These are phyloP conservation scores for Scelioninae gen. 2 DNA, from an alignment of 2,888 invertebrate genomes.

Conservation along the genomic window DNA sequence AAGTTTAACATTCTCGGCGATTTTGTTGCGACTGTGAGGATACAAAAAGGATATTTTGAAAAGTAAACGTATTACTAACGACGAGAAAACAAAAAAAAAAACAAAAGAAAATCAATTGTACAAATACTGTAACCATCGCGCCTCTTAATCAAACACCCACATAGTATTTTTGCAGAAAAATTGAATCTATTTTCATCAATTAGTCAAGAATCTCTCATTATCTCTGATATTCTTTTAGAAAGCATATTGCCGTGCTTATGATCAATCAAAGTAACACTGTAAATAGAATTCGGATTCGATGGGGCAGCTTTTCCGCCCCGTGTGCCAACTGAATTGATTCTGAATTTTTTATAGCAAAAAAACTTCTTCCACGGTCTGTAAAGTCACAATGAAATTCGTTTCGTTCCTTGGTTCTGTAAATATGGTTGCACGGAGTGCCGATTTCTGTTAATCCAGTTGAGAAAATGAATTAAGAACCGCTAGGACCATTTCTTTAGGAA, in stretches of 20 bases:
- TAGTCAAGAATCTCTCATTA: conserved; percentile 9
- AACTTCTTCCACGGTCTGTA: conserved; percentile 10
- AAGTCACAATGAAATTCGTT: conserved; percentile 15
- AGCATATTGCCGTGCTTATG: not conserved
- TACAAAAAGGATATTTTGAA: conserved; percentile 1
- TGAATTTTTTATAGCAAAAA: conserved; percentile 36
- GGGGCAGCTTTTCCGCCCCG: conserved; percentile 23
- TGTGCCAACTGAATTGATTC: conserved; percentile 41
- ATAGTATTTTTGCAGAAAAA: conserved; percentile 27
- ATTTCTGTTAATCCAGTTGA: too few relatives aligned
- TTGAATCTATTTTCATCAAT: conserved; percentile 18
- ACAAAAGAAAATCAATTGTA: conserved; percentile 18
- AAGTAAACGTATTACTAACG: not conserved
- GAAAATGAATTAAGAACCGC: too few relatives aligned
- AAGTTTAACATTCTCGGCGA: conserved; percentile 28
- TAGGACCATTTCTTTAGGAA: too few relatives aligned
- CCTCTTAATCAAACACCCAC: conserved; percentile 22
- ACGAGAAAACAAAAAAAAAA: too few relatives aligned
- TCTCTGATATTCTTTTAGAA: conserved; percentile 13
- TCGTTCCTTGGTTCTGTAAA: conserved; percentile 19
- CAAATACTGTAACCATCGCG: conserved; percentile 9
- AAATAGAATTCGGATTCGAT: conserved; percentile 17
- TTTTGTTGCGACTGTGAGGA: not conserved
- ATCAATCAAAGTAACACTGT: conserved; percentile 27
- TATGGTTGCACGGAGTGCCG: not conserved